Base-by-base conservation (phyloP, 2,797 vertebrate species). In the Amphiprion clarkii region DNA sequence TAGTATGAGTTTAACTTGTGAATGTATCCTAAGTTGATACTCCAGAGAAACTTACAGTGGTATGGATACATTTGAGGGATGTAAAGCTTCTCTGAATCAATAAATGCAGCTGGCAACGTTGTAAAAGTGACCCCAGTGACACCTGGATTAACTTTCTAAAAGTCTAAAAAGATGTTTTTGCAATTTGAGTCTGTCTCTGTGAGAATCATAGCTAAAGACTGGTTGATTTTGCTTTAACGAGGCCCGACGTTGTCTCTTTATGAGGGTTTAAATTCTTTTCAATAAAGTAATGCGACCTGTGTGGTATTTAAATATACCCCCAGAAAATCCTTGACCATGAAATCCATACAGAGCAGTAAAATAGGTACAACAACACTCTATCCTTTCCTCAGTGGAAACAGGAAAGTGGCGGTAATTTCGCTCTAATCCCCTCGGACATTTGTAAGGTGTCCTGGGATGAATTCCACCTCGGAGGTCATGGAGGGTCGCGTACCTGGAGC, bases 381-480 rank as follows among this genome's bases (percentile, higher is more conserved):
- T 39, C 31, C 46, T 61, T 23, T 76, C 56, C 66, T 58, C 13
- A 48, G 51, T 79, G 77, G 71, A 82, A 85, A 78, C 74, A 76
- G 67, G 61, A 84, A 79, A 44, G 68, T 42, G 76, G 31, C 52
- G 40, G 79, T 78, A 62, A 71, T 84, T 82, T 82, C 52, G 44
- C 46, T 82, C 51, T 81, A 82, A 90, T 88, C 74, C 79, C 56
- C 14, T 6, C 23, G 39, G 81, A 84, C 73, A 44, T 89, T 86
- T 86, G 83, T 58, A 36, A 71, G 74, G 79, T 87, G 83, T 91
- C 84, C 74, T 70, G 63, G 64, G 56, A 84, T 83, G 27, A 70
- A 74, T 74, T 71, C 63, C 63, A 59, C 31, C 21, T 16, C 44
- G 65, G 21, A 71, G 85, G 78, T 83, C 74, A 40, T 25, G 6